Evolutionary conservation across 2,888 invertebrate species (phyloP).

Genomic region (Lutraria lutraria): DNA sequence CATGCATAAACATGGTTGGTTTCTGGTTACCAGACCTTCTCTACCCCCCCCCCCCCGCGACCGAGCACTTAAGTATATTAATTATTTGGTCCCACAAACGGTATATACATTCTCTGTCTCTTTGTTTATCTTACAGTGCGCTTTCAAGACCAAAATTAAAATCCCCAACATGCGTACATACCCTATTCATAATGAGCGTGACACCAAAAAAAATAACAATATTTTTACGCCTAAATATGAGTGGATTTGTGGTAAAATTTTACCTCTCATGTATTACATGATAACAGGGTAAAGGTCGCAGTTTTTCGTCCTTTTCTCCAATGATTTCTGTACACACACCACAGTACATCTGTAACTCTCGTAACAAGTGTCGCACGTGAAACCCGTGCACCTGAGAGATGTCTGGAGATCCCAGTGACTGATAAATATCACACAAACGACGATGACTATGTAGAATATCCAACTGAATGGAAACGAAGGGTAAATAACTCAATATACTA

Average conservation of each 20-base stretch:
- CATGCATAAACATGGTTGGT: too few relatives aligned
- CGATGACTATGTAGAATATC: constrained; percentile 88
- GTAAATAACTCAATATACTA: background rate
- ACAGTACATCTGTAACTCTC: constrained; percentile 93
- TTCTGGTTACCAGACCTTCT: too few relatives aligned
- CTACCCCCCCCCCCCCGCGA: too few relatives aligned
- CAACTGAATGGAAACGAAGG: constrained; percentile 77
- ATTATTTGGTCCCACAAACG: too few relatives aligned
- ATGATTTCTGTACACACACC: constrained; percentile 93
- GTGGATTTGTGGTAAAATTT: background rate
- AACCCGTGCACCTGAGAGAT: constrained; percentile 89
- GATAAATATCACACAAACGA: constrained; percentile 93
- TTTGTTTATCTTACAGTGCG: too few relatives aligned
- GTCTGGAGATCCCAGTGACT: constrained; percentile 93
- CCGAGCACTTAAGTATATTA: too few relatives aligned
- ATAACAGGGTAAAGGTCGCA: constrained; percentile 65
- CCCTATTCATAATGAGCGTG: too few relatives aligned
- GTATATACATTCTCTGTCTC: too few relatives aligned
- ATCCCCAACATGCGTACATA: too few relatives aligned
- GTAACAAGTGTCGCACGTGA: constrained; percentile 87
- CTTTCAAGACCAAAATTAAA: too few relatives aligned
- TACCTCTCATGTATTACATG: constrained; percentile 71
- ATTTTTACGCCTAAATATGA: too few relatives aligned
- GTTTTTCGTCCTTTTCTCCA: constrained; percentile 88
- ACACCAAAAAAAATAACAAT: too few relatives aligned